Base-by-base conservation (phyloP, 2,797 vertebrate species). In the Dermochelys coriacea region DNA sequence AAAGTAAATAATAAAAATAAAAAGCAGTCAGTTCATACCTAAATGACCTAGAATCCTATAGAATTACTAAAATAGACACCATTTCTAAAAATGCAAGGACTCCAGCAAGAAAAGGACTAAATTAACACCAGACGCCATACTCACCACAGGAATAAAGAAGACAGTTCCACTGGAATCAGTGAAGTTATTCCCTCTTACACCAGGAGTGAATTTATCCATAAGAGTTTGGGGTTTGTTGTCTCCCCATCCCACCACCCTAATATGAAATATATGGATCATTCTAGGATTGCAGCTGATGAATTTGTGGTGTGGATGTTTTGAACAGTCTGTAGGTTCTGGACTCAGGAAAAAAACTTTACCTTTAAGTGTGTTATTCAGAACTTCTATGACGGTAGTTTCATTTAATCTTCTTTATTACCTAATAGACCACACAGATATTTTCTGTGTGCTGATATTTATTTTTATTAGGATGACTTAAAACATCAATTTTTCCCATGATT, bases 361-460 rank as follows among this genome's bases (percentile, higher is more conserved):
- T 91, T 94, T 95, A 82, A 93, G 77, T 64, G 52, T 78, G 86
- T 97, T 92, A 83, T 89, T 95, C 96, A 93, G 84, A 93, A 95
- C 79, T 87, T 81, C n/a, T 80, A 50, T 45, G 50, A 18, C 21
- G 8, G 78, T 80, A 86, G 25, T 64, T 41, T 37, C 88, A 93
- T 80, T 50, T 81, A n/a, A 87, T 8, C 14, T 50, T 83, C 75
- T 75, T 96, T 85, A 80, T 49, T 12, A 6, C 68, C 49, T 80
- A 85, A 90, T 94, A 94, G 64, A 57, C 79, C 57, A 92, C 96
- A 91, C 12, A 95, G 59, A 34, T 86, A 82, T 95, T 96, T 88
- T 90, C 80, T 92, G 25, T 80, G 96, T 89, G 55, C 31, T 95
- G 97, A 93, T 61, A 91, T 92, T 97, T 95, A 64, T 95, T 96